Evolutionary conservation across 2,888 invertebrate species (phyloP), one percentile per base, ranked within the genome.

Genomic region (Cryptosula pallasiana): DNA sequence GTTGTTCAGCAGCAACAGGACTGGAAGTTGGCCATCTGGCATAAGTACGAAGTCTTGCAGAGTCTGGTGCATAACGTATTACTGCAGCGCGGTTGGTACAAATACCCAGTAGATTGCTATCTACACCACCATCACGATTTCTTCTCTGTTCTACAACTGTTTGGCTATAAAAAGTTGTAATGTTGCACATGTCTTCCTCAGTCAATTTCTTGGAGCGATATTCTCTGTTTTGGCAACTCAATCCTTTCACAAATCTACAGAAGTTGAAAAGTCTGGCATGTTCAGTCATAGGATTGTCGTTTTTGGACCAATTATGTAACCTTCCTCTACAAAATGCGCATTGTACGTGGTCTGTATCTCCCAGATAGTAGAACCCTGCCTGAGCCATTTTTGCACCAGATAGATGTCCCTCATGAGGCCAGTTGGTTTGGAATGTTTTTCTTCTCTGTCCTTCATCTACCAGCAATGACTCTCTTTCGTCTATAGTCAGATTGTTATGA

Each of bases 1-100:
- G 86, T 72, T 90, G 89, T 72, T 90, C 88, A 0, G 93, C 27
- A 9, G 20, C 32, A 3, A 63, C 32, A 9, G 63, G 63, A 34
- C 63, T 25, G n/a, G 5, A 29, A 13, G 63, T n/a, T 32, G 63
- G 63, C 63, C 63, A 63, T 34, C 32, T 63, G 2, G 29, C 13
- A n/a, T 35, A 54, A 9, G 36, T 70, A 9, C 70, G 25, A 2
- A 36, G 5, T 23, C 55, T 70, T 16, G 70, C 16, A 20, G 70
- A 23, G 36, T 29, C 16, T 9, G 45, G 35, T 35, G 63, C 63
- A 32, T 63, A 63, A 16, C 34, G 29, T 25, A 63, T 63, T 2
- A 27, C n/a, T 16, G 25, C 32, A 32, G 63, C 63, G 9, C 63
- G 63, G n/a, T 29, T 63, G 9, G 63, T 63, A 32, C 25, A 63